Base-by-base conservation (phyloP, 2,113 vertebrate species). In the Syrrhaptes paradoxus region DNA sequence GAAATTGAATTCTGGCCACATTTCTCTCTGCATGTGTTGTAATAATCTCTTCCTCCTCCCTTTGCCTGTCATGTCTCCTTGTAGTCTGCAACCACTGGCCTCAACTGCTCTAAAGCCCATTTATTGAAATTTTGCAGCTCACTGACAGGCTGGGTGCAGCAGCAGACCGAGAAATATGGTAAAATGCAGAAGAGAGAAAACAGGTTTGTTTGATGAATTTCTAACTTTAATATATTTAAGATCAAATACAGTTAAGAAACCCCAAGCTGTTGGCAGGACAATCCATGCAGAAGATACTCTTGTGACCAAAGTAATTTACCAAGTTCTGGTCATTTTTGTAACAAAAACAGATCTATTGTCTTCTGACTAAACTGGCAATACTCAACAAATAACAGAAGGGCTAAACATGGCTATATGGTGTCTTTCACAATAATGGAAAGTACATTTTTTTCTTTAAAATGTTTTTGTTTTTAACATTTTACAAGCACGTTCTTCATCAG, bases 31-130 rank as follows among this genome's bases (percentile, higher is more conserved):
- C 45, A 22, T 32, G 31, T 58, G 58, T 58, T 67, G 67, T 46
- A 83, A 61, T 38, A 38, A 45, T 59, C 29, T 84, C 38, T 67
- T 89, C 55, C 43, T 89, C 26, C 71, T 81, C 32, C 7, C 45
- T n/a, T 73, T 28, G 61, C 36, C 19, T 45, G 32, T 45, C 9
- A 1, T 22, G 38, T 61, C 45, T 85, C 45, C 70, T 78, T 0
- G 0, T 51, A 61, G 51, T 6, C 34, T 38, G 71, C 1, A 5
- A 3, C 17, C 0, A 0, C 65, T 57, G 52, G 25, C 22, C 31
- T 81, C 57, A n/a, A 54, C 51, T 75, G 41, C 83, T 80, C 72
- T 34, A 34, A 26, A 71, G 45, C 63, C 36, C 0, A 0, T 54
- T 76, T 43, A 41, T 8, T 0, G 2, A 81, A 32, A 32, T 31